Evolutionary conservation across 1,140 invertebrate species (phyloP).

Genomic region (Anoplophora glabripennis): DNA sequence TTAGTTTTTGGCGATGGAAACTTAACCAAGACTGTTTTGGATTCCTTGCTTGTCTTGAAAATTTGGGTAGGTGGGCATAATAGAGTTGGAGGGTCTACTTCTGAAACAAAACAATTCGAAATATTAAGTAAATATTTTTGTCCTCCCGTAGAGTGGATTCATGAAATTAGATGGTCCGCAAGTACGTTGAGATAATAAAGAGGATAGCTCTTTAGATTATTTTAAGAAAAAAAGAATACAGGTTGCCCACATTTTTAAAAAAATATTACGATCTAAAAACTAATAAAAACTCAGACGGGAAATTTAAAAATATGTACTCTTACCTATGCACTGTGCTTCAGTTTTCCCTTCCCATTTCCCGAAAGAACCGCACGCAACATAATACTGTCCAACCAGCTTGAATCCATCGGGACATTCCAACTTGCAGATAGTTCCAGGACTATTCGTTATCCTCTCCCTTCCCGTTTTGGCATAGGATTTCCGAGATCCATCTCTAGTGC

Average conservation of each 20-base stretch:
- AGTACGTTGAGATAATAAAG: neutral
- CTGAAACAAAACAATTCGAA: too few species aligned
- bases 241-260: neutral
- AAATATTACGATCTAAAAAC: neutral
- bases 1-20: conserved; percentile 17
- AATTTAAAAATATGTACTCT: neutral
- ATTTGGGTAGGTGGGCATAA: too few species aligned
- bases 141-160: neutral
- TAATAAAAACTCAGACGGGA: neutral
- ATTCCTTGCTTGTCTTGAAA: neutral
- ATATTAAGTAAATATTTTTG: neutral
- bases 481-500: conserved; percentile 14
- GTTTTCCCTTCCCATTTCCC: conserved; percentile 20
- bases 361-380: conserved; percentile 12
- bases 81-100: too few species aligned
- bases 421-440: conserved; percentile 21
- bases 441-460: conserved; percentile 17
- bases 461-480: conserved; percentile 12
- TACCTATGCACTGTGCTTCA: conserved; percentile 19
- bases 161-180: neutral
- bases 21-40: neutral
- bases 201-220: too few species aligned
- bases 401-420: too few species aligned
- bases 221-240: neutral
- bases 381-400: conserved; percentile 12